These are phyloP conservation scores for Synanthedon vespiformis DNA, from an alignment of 2,888 invertebrate genomes.

Conservation along the genomic window DNA sequence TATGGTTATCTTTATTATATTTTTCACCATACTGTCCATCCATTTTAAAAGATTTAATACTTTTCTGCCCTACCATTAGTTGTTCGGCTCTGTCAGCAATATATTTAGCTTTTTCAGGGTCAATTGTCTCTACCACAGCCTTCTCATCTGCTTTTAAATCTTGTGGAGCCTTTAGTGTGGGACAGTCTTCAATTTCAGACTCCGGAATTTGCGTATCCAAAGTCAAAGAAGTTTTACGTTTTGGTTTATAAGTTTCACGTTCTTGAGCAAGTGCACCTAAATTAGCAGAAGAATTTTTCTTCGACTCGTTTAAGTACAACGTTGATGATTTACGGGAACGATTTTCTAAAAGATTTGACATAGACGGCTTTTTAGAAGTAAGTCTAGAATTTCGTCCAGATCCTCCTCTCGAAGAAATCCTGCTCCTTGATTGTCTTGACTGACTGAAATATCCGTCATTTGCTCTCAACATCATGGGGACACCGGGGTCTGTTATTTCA, in stretches of 20 bases:
- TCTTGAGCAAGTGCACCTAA: constrained; percentile 43
- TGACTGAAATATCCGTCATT: constrained; percentile 75
- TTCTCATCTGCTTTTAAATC: constrained; percentile 67
- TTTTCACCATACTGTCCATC: constrained; percentile 52
- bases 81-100: constrained; percentile 51
- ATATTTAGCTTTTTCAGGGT: constrained; percentile 45
- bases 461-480: constrained; percentile 75
- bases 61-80: constrained; percentile 44
- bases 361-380: constrained; percentile 57
- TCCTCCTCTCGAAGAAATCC: constrained; percentile 48
- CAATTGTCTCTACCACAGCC: constrained; percentile 47
- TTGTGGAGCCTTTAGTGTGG: constrained; percentile 61
- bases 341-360: constrained; percentile 56
- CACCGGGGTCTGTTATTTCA: constrained; percentile 75
- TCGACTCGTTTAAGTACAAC: constrained; percentile 60
- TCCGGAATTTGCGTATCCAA: constrained; percentile 52
- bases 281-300: constrained; percentile 54
- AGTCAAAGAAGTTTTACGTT: constrained; percentile 51
- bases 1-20: constrained; percentile 51
- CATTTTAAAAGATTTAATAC: constrained; percentile 52
- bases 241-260: constrained; percentile 42
- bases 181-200: constrained; percentile 65
- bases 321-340: constrained; percentile 59
- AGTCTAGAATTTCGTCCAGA: constrained; percentile 56
- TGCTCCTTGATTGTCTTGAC: constrained; percentile 53